These are phyloP conservation scores for Standfussiana lucernea DNA, from an alignment of 2,888 invertebrate genomes.

Conservation along the genomic window DNA sequence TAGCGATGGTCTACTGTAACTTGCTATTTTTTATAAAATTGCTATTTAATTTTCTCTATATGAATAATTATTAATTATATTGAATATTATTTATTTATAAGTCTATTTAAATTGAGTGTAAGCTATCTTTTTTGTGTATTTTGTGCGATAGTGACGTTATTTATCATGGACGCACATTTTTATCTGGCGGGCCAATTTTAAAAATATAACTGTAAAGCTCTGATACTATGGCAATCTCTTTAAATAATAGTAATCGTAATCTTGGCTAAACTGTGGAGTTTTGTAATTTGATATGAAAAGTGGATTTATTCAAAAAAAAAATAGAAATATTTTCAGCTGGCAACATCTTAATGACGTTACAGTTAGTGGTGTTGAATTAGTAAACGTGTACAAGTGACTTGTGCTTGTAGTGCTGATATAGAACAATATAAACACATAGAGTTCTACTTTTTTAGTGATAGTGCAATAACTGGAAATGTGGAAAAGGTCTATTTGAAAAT, in stretches of 20 bases:
- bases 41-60: conserved; percentile 18
- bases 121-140: conserved; percentile 8
- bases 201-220: background rate
- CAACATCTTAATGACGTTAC: conserved; percentile 75
- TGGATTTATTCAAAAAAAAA: no score
- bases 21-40: conserved; percentile 25
- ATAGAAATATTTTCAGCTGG: conserved; percentile 46
- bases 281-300: background rate
- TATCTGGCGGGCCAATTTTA: background rate
- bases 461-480: conserved; percentile 48
- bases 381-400: conserved; percentile 82
- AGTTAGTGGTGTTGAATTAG: conserved; percentile 84
- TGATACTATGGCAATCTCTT: conserved; percentile 1
- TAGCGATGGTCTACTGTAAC: conserved; percentile 35
- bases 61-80: conserved; percentile 8
- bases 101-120: conserved; percentile 23
- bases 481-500: background rate
- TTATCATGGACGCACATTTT: conserved; percentile 14
- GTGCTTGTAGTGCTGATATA: conserved; percentile 80
- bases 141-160: conserved; percentile 4
- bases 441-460: conserved; percentile 42
- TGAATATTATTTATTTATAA: conserved; percentile 22
- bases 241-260: background rate
- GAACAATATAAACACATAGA: conserved; percentile 63
- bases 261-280: background rate